Conservation (phyloP, 2,797 vertebrate genomes). For the Onychomys torridus region DNA sequence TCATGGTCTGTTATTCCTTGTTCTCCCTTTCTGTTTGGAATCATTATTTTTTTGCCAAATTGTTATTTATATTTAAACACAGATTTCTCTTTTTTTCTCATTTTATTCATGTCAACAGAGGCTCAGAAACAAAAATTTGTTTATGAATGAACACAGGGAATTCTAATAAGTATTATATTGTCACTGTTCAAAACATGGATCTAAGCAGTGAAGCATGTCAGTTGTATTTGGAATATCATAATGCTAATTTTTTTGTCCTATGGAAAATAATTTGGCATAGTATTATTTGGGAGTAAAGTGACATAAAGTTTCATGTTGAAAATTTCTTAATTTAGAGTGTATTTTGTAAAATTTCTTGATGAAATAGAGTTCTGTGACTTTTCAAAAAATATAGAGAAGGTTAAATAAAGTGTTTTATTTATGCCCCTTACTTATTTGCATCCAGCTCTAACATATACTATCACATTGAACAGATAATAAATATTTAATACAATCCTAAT, state of each 20-base stretch:
- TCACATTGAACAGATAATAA: not conserved
- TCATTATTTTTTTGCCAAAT: not conserved
- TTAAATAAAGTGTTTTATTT: not conserved
- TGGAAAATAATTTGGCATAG: not conserved
- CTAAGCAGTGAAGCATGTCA: not conserved
- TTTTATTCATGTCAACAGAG: not conserved
- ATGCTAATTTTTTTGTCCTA: not conserved
- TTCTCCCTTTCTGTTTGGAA: too few relatives aligned
- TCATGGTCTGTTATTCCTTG: too few relatives aligned
- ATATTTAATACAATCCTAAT: conserved; percentile 9
- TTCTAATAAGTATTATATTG: not conserved
- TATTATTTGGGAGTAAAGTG: not conserved
- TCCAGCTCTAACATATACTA: not conserved
- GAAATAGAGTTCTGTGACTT: not conserved
- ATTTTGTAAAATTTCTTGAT: conserved; percentile 11
- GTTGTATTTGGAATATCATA: not conserved
- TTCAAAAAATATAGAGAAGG: conserved; percentile 7
- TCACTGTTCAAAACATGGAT: not conserved
- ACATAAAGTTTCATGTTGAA: not conserved
- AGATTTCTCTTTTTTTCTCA: not conserved
- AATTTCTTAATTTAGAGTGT: not conserved
- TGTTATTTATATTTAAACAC: not conserved
- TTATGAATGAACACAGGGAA: not conserved
- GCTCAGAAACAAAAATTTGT: not conserved
- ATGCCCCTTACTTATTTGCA: not conserved